Evolutionary conservation across 2,797 vertebrate species (phyloP), one percentile per base, ranked within the genome.

Genomic region (Clamator glandarius): DNA sequence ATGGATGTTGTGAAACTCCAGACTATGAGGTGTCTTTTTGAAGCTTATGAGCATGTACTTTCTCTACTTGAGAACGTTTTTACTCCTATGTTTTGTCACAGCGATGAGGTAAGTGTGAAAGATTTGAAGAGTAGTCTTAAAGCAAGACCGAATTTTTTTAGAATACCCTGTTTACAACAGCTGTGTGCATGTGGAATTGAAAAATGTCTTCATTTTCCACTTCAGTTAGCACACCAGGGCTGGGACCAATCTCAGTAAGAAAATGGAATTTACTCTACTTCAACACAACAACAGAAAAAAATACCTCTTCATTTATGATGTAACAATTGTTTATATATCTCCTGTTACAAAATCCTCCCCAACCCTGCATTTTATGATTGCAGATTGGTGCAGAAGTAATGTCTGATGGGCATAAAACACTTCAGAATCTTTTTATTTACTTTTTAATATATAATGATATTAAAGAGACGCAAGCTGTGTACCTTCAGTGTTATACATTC

Each of bases 81-180:
- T 92, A 99, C 99, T 5, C 99, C 99, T 15, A 99, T 99, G 98
- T 99, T 99, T 97, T 99, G 99, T 83, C 99, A 99, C 97, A 99
- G 99, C 44, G 99, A 99, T 92, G 99, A 99, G 97, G 99, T 99
- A 97, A 97, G 97, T 54, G 21, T 63, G 48, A 61, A 73, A 84
- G 68, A n/a, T 46, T 29, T 50, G 78, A 86, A 75, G 35, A 69
- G 11, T 15, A 36, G 14, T 54, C n/a, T 82, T 51, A 33, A 78
- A 82, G 28, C 3, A 25, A 48, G 50, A 21, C 20, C 36, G 9
- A 50, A 0, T 33, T 25, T 44, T 51, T 21, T 59, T 26, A 33
- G n/a, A 61, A 29, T 66, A 36, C 0, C 0, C 12, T 62, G 8
- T 75, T 86, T 82, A 62, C 35, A 72, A 2, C 11, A 77, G 12